These are phyloP conservation scores for Otolemur garnettii DNA, from an alignment of 2,113 vertebrate species.

Conservation along the genomic window DNA sequence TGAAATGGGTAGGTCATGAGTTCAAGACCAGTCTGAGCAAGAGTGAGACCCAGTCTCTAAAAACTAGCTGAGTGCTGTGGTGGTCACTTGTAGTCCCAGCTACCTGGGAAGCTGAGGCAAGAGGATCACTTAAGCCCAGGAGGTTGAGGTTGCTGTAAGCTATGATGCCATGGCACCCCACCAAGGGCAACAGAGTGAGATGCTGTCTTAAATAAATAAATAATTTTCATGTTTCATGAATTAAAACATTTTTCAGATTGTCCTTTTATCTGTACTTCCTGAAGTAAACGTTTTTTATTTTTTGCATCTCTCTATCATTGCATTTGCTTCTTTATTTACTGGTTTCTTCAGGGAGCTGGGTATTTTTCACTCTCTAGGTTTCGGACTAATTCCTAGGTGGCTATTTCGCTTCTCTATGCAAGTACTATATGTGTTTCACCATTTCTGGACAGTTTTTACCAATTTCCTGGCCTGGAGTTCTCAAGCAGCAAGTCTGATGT, in stretches of 20 bases:
- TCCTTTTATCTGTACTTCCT: background rate
- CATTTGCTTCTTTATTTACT: background rate
- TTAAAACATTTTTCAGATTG: conserved; percentile 47
- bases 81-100: too few species aligned
- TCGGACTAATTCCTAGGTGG: background rate
- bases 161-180: too few species aligned
- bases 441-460: background rate
- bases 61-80: too few species aligned
- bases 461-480: background rate
- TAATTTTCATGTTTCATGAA: conserved; percentile 1
- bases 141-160: too few species aligned
- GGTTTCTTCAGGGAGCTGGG: background rate
- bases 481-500: background rate
- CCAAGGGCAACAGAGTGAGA: too few species aligned
- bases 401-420: conserved; percentile 9
- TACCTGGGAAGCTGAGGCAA: too few species aligned
- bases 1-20: too few species aligned
- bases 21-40: too few species aligned
- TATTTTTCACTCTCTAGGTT: conserved; percentile 20
- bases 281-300: background rate
- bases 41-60: too few species aligned
- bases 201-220: too few species aligned
- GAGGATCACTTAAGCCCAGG: too few species aligned
- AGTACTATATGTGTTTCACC: background rate
- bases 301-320: background rate